These are phyloP conservation scores for Plotosus lineatus DNA, from an alignment of 2,113 vertebrate genomes.

Conservation along the genomic window DNA sequence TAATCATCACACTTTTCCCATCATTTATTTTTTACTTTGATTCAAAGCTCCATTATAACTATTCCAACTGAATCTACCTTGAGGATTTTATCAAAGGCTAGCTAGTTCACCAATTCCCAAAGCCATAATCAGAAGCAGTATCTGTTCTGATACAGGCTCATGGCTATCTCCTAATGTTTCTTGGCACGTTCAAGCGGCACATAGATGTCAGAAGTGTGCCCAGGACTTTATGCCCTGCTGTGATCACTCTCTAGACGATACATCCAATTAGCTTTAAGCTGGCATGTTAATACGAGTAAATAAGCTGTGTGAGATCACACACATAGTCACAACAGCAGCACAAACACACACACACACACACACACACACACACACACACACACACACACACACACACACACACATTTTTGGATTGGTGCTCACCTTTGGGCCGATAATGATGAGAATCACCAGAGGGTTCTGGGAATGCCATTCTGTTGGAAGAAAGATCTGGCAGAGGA, in stretches of 20 bases:
- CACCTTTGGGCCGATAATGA: slow-evolving; percentile 86
- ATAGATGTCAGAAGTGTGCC: background rate
- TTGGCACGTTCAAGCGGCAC: background rate
- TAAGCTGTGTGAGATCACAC: background rate
- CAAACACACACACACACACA: background rate
- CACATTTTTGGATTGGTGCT: slow-evolving; percentile 47
- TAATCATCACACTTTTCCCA: background rate
- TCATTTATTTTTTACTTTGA: slow-evolving; percentile 19
- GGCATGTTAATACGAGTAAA: slow-evolving; percentile 37
- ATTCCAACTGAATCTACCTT: slow-evolving; percentile 16
- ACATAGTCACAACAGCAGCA: background rate
- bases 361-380: background rate
- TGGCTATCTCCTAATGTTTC: slow-evolving; percentile 20
- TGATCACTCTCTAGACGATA: background rate
- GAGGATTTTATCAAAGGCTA: slow-evolving; percentile 31
- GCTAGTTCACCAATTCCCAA: background rate
- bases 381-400: background rate
- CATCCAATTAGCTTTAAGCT: slow-evolving; percentile 63
- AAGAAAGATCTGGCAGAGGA: slow-evolving; percentile 38
- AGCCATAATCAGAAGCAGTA: slow-evolving; percentile 30
- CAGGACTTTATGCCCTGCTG: background rate
- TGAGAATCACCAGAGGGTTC: slow-evolving; percentile 76
- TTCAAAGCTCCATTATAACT: slow-evolving; percentile 8
- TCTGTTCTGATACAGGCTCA: slow-evolving; percentile 27
- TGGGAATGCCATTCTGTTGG: slow-evolving; percentile 82